Conservation (phyloP, 2,888 invertebrate species). For the Rhingia campestris region DNA sequence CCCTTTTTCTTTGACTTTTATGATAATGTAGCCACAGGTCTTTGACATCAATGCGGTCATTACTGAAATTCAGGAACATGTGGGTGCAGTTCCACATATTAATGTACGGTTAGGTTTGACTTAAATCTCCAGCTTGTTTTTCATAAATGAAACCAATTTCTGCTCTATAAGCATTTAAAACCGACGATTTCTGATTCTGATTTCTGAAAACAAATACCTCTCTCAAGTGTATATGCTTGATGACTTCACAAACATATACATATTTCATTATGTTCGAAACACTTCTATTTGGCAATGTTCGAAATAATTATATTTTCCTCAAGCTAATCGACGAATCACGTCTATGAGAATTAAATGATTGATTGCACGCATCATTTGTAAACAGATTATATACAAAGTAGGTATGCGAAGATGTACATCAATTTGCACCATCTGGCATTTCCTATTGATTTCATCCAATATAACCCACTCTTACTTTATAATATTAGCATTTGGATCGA, state of each 20-base stretch:
- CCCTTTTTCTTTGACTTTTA: too few species aligned
- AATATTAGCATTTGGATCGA: slow-evolving; percentile 8
- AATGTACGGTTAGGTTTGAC: too few species aligned
- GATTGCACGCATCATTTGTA: slow-evolving; percentile 43
- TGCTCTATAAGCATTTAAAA: too few species aligned
- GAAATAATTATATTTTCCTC: slow-evolving; percentile 53
- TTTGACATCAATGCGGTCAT: too few species aligned
- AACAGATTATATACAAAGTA: slow-evolving; percentile 1
- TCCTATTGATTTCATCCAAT: slow-evolving; percentile 4
- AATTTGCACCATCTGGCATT: slow-evolving; percentile 16
- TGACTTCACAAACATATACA: not conserved
- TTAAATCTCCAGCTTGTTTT: too few species aligned
- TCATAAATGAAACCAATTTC: too few species aligned
- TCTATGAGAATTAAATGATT: slow-evolving; percentile 53
- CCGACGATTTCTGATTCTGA: too few species aligned
- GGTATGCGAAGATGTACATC: not conserved
- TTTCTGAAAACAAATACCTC: too few species aligned
- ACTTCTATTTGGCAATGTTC: not conserved
- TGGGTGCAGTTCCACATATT: too few species aligned
- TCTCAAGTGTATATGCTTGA: too few species aligned
- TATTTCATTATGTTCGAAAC: not conserved
- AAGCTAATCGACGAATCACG: slow-evolving; percentile 39
- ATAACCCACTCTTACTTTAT: not conserved
- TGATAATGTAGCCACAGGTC: too few species aligned
- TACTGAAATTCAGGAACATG: too few species aligned